Base-by-base conservation (phyloP, 2,888 invertebrate species). In the Dynastes grantii region DNA sequence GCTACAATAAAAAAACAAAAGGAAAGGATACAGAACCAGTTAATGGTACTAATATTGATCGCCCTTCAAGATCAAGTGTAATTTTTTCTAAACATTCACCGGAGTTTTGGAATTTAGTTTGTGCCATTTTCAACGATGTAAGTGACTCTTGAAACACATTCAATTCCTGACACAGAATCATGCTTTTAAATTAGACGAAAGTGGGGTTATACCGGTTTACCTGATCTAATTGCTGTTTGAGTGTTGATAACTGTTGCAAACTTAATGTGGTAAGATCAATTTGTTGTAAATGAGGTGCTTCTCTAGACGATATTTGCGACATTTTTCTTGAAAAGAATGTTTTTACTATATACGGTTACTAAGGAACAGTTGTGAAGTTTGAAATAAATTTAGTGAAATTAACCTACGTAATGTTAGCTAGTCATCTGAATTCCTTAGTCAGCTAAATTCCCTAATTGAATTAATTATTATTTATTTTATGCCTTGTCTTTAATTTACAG, bases 81-180 rank as follows among this genome's bases (percentile, higher is more conserved):
- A 97, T 91, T 89, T 95, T 94, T 80, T 95, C 95, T 71, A 97
- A 91, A 84, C 94, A 94, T 85, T 96, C 96, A 71, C 95, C 95
- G 0, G 97, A 97, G 85, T 95, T 95, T 79, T 94, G 93, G 89
- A 97, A 98, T 90, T 97, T 98, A 49, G 92, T 92, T 89, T 98
- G 97, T 6, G 97, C 97, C 85, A 95, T 92, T 90, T 98, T 97
- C 78, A 98, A 90, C 29, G 96, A 95, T 86, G 95, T 94, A 82
- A 98, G 89, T 0, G 98, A 98, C 82, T 96, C 96, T 91, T 96
- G 95, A 88, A 98, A 96, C 67, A 98, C 92, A 84, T 92, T 92
- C 80, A 98, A 90, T 89, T 98, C 98, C 95, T 95, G 86, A 79
- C 90, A 90, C 82, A 79, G 81, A 65, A 79, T 79, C 65, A 83